These are phyloP conservation scores for Cataglyphis albicans DNA, from an alignment of 2,888 invertebrate species.

Conservation along the genomic window DNA sequence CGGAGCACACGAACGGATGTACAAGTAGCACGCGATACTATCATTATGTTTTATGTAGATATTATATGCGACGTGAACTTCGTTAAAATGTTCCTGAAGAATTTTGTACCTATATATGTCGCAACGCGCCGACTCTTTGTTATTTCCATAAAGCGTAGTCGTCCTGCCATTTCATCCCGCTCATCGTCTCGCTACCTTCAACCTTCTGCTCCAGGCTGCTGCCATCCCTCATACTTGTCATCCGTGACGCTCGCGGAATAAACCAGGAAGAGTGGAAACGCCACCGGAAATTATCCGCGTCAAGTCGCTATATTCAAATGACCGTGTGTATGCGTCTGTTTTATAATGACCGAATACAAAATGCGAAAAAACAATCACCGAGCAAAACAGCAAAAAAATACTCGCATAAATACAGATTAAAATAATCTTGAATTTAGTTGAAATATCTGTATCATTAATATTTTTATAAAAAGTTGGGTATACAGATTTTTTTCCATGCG, in stretches of 20 bases:
- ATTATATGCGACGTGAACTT: background rate
- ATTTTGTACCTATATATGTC: conserved; percentile 3
- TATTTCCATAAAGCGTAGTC: conserved; percentile 38
- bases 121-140: conserved; percentile 12
- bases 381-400: background rate
- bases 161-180: conserved; percentile 29
- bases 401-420: background rate
- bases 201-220: conserved; percentile 25
- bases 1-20: background rate
- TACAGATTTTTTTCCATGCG: too few species aligned
- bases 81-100: conserved; percentile 35
- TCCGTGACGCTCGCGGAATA: conserved; percentile 44
- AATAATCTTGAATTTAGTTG: background rate
- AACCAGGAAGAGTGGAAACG: conserved; percentile 49
- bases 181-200: conserved; percentile 42
- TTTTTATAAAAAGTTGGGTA: background rate
- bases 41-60: background rate
- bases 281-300: conserved; percentile 51
- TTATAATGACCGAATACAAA: conserved; percentile 4
- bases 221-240: conserved; percentile 54
- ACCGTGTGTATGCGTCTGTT: conserved; percentile 3
- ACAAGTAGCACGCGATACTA: background rate
- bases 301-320: conserved; percentile 48
- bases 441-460: conserved; percentile 1
- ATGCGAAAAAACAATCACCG: background rate